Conservation (phyloP, 2,113 vertebrate genomes). For the Aegithalos caudatus region DNA sequence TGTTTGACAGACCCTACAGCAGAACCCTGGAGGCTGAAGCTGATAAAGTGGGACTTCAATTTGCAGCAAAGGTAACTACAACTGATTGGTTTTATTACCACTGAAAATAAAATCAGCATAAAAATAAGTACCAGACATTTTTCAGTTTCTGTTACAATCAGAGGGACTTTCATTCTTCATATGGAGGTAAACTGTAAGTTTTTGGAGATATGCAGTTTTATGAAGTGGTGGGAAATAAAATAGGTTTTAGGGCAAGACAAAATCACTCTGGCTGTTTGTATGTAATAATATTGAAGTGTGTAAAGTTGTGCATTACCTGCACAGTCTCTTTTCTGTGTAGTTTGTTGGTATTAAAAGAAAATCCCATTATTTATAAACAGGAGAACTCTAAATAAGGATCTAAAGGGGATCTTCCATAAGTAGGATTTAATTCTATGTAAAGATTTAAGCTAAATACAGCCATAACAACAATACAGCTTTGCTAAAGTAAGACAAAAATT, state of each 20-base stretch:
- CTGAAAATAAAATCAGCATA: background rate
- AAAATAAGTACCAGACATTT: background rate
- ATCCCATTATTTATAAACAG: background rate
- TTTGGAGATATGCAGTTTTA: background rate
- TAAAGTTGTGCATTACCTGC: background rate
- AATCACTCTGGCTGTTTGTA: background rate
- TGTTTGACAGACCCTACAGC: constrained; percentile 88
- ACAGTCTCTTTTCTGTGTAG: background rate
- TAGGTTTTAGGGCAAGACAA: background rate
- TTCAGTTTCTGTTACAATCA: background rate
- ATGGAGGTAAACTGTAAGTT: background rate
- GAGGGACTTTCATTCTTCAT: background rate
- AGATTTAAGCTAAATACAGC: background rate
- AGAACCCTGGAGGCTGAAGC: constrained; percentile 91
- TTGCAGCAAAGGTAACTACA: constrained; percentile 90
- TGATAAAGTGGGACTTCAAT: constrained; percentile 86
- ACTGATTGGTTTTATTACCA: background rate
- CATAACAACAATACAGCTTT: background rate
- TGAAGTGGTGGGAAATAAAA: background rate
- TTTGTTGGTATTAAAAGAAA: background rate
- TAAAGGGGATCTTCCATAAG: background rate
- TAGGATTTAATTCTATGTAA: background rate
- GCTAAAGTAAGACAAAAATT: background rate
- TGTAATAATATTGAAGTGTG: background rate
- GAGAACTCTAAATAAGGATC: background rate